phyloP scores from a whole-genome alignment of 1,140 invertebrate genomes.

The Anastrepha ludens region DNA sequence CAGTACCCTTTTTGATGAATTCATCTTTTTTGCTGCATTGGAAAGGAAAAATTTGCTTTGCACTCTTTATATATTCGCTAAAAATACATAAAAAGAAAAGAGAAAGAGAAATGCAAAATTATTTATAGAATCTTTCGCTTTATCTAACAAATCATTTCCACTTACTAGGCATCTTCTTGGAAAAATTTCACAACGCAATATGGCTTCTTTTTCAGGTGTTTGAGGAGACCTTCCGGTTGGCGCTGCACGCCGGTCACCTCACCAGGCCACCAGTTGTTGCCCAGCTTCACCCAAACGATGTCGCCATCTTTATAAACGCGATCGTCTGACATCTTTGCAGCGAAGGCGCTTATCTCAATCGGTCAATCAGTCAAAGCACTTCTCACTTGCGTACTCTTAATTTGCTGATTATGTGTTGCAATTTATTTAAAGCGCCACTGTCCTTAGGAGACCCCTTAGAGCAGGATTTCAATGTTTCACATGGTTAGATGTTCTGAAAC shows the following conservation, averaged over 20 bases:
- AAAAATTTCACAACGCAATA: slow-evolving; percentile 88
- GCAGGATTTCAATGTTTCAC: not conserved
- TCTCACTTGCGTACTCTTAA: slow-evolving; percentile 19
- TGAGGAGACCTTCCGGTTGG: slow-evolving; percentile 79
- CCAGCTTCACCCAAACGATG: slow-evolving; percentile 88
- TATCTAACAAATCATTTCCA: slow-evolving; percentile 59
- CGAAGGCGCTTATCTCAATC: not conserved
- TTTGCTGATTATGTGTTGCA: not conserved
- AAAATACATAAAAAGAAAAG: slow-evolving; percentile 68
- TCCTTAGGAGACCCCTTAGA: not conserved
- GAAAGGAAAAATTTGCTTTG: slow-evolving; percentile 83
- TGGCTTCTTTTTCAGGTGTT: slow-evolving; percentile 81
- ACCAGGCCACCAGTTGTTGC: slow-evolving; percentile 86
- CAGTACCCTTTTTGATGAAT: slow-evolving; percentile 86
- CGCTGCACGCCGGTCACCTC: slow-evolving; percentile 79
- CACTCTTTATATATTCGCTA: slow-evolving; percentile 86
- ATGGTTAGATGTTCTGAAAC: slow-evolving; percentile 23
- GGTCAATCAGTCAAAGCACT: slow-evolving; percentile 1
- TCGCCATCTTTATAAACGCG: slow-evolving; percentile 83
- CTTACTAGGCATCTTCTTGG: slow-evolving; percentile 87
- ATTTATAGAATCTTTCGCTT: slow-evolving; percentile 8
- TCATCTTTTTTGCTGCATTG: slow-evolving; percentile 85
- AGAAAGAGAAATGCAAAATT: slow-evolving; percentile 61
- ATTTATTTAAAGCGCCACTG: not conserved
- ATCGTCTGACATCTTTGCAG: slow-evolving; percentile 78